Evolutionary conservation across 1,140 invertebrate genomes (phyloP).

Genomic region (Lepidurus couesii): DNA sequence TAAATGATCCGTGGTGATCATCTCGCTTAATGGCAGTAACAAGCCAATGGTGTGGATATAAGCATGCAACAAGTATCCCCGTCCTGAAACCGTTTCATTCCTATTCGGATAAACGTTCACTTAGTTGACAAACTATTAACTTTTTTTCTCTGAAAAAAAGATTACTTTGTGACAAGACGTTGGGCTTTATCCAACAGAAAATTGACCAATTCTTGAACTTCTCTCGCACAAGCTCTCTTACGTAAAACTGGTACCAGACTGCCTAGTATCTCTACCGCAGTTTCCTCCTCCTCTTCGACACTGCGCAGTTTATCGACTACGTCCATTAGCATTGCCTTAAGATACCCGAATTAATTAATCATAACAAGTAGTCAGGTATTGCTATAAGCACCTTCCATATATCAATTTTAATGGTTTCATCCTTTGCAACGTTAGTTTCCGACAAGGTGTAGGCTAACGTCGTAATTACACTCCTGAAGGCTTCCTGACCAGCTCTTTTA

Average conservation of each 20-base stretch:
- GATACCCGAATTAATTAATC: background rate
- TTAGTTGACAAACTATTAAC: background rate
- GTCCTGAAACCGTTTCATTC: background rate
- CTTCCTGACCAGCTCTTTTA: background rate
- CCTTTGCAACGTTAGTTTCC: background rate
- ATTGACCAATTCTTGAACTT: background rate
- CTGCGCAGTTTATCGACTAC: background rate
- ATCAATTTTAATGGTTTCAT: background rate
- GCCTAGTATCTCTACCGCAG: background rate
- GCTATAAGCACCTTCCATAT: background rate
- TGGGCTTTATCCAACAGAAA: background rate
- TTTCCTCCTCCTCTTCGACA: background rate
- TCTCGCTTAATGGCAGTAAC: background rate
- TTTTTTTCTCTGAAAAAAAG: background rate
- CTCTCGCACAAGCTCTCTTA: background rate
- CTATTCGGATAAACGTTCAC: background rate
- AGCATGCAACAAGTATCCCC: background rate
- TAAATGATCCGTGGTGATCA: background rate
- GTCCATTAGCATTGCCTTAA: background rate
- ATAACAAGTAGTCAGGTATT: background rate
- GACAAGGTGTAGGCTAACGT: background rate
- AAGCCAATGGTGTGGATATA: background rate
- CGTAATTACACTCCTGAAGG: background rate
- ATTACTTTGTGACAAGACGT: background rate
- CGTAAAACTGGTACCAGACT: background rate